Base-by-base conservation (phyloP, 2,797 vertebrate genomes). In the Chelonia mydas region DNA sequence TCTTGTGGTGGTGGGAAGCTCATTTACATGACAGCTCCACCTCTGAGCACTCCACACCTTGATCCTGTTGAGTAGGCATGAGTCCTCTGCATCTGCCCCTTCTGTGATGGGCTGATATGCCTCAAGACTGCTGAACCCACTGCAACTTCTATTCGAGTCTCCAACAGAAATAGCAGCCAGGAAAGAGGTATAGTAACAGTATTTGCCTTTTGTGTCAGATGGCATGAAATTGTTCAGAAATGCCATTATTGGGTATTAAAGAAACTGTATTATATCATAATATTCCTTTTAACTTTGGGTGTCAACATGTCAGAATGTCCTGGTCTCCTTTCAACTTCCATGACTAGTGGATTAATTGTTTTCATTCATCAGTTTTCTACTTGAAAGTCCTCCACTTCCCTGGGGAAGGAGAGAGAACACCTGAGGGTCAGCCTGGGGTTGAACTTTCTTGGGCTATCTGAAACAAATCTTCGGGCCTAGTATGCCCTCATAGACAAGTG, bases 261-360 rank as follows among this genome's bases (percentile, higher is more conserved):
- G 25, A 47, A 47, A 77, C 25, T 47, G 89, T 89, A 92, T 97
- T 96, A 94, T 97, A 97, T 97, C 94, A 96, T 95, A 92, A 96
- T 97, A 97, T 95, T 94, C 92, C 86, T 96, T 94, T 94, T 96
- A 94, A 97, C 94, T 96, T 96, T 91, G 96, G 91, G 95, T 96
- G 95, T 97, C 95, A 95, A 89, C 95, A 86, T 89, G 88, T 95
- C 93, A 94, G 90, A 79, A 79, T 88, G 88, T 89, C 91, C 96
- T 95, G 93, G 94, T 92, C 87, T 91, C 93, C 72, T 95, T 97
- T 96, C 94, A 97, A 87, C 92, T 88, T 96, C 94, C 91, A 80
- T 50, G 94, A 94, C 91, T 96, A 96, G 96, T 96, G 82, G 94
- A 97, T 96, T 97, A 94, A 97, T 97, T 97, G 95, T 93, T 97